Evolutionary conservation across 2,113 vertebrate species (phyloP).

Genomic region (Myrmecobius fasciatus): DNA sequence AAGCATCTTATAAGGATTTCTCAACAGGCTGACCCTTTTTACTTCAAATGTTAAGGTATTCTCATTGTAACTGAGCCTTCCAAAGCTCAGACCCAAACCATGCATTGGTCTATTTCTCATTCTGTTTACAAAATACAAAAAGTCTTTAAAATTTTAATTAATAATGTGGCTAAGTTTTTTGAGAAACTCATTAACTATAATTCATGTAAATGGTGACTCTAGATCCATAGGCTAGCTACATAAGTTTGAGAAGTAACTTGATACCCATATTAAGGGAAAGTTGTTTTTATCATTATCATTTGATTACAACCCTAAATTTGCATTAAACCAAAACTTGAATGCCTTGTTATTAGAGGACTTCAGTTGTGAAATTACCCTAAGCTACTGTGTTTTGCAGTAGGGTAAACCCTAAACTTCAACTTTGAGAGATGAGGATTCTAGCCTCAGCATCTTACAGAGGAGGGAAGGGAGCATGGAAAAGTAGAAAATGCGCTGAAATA

Average conservation of each 20-base stretch:
- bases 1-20: conserved; percentile 43
- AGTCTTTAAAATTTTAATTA: conserved; percentile 44
- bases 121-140: conserved; percentile 63
- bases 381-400: neutral
- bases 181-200: conserved; percentile 65
- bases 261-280: neutral
- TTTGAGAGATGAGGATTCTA: neutral
- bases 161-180: conserved; percentile 66
- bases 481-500: neutral
- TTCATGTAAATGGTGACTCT: conserved; percentile 57
- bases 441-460: neutral
- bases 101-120: neutral
- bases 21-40: conserved; percentile 63
- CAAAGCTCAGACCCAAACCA: conserved; percentile 31
- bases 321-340: neutral
- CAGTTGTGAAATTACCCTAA: neutral
- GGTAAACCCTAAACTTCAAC: too few species aligned
- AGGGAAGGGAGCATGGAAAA: neutral
- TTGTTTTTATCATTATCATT: neutral
- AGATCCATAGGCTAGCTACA: neutral
- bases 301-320: neutral
- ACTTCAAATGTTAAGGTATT: conserved; percentile 42
- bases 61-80: conserved; percentile 41
- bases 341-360: neutral
- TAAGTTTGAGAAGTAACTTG: neutral